phyloP scores from a whole-genome alignment of 2,888 invertebrate genomes.

The Beris chalybata region DNA sequence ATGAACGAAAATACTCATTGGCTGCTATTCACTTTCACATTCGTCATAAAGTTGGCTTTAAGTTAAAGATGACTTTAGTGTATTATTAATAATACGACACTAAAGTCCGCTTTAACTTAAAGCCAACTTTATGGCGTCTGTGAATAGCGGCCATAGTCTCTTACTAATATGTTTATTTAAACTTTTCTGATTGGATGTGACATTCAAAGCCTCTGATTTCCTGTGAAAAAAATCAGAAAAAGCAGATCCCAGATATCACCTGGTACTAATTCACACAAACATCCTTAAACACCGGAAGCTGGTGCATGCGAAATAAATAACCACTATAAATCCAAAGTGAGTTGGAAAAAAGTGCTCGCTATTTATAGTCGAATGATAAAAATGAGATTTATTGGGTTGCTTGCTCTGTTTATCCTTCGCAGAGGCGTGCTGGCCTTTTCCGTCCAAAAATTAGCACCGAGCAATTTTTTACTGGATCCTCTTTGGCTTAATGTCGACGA shows the following conservation, averaged over 20 bases:
- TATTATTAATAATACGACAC: no score
- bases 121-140: no score
- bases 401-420: slow-evolving; percentile 23
- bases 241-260: slow-evolving; percentile 31
- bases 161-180: neutral
- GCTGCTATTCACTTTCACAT: no score
- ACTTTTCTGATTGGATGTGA: neutral
- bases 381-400: slow-evolving; percentile 54
- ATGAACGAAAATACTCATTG: no score
- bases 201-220: slow-evolving; percentile 30
- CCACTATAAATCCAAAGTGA: slow-evolving; percentile 53
- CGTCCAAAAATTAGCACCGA: slow-evolving; percentile 36
- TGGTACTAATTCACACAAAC: slow-evolving; percentile 29
- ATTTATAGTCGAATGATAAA: slow-evolving; percentile 58
- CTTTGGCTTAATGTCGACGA: slow-evolving; percentile 36
- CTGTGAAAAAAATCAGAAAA: slow-evolving; percentile 31
- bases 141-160: no score
- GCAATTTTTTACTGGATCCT: slow-evolving; percentile 38
- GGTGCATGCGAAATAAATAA: slow-evolving; percentile 53
- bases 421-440: neutral
- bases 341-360: slow-evolving; percentile 52
- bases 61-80: no score
- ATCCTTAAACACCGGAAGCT: slow-evolving; percentile 34
- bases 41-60: no score
- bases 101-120: no score